Base-by-base conservation (phyloP, 1,140 invertebrate genomes). In the Zaprionus vittiger region DNA sequence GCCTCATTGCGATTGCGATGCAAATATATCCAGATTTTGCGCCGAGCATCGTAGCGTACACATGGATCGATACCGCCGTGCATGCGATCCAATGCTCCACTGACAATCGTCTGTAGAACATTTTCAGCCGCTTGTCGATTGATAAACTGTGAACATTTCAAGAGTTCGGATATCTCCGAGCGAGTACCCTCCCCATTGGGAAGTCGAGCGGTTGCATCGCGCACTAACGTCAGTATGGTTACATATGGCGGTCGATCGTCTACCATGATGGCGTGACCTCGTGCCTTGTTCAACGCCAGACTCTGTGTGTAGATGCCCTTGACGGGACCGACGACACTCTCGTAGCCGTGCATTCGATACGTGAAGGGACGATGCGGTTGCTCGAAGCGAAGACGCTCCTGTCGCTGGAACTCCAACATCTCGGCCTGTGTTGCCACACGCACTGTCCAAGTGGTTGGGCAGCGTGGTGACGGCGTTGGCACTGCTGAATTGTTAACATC, bases 121-220 rank as follows among this genome's bases (percentile, higher is more conserved):
- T 94, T 96, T 72, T 97, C 96, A 41, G 95, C 95, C 34, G 96
- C 95, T 54, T 95, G 95, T 38, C 95, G 95, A 22, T 95, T 95
- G 31, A 98, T 94, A 81, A 97, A 98, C 83, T 98, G 97, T 0
- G 97, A 98, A 31, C 91, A 93, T 52, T 93, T 93, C 0, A 93
- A 55, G 20, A 93, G 61, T 65, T 93, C 92, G 3, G 92, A 93
- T 4, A 99, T 98, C 83, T 99, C 98, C 5, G 96, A 95, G 28
- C 98, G 93, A 0, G 98, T 98, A 24, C 98, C 98, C 94, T 99
- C 97, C 1, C 98, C 98, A 93, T 98, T 99, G 1, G 98, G 98
- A 67, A 99, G 93, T 52, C 98, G 93, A 0, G 98, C 98, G 0
- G 98, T 97, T 4, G 98, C 97, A 94, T 99, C 98, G 47, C 98